Base-by-base conservation (phyloP, 2,113 vertebrate species). In the Carettochelys insculpta region DNA sequence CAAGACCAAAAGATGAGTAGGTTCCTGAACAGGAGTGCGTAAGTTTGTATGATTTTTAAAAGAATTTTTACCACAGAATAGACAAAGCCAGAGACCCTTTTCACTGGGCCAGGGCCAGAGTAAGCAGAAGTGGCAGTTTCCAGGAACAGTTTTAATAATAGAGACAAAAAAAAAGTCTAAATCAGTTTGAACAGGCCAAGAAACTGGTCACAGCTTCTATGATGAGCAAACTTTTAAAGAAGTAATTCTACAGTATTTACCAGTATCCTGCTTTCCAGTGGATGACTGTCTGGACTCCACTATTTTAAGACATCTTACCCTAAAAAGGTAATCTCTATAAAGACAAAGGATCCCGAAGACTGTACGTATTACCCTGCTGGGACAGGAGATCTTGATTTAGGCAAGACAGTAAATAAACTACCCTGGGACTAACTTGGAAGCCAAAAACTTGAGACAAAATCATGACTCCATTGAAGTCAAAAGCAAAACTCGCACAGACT, bases 381-480 rank as follows among this genome's bases (percentile, higher is more conserved):
- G 61, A 52, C 71, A 45, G 25, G 71, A 16, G 38, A 75, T 45
- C 41, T 75, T 45, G 22, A 45, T 6, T 75, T 10, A 25, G 13
- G 41, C 48, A 5, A 27, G 16, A 45, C 8, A 58, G 12, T 19
- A n/a, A 82, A 77, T 43, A 82, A n/a, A 89, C 77, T 71, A 50
- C 83, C 77, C 1, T 5, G n/a, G 19, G 71, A 86, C 24, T 68
- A 54, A 84, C 90, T 7, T 41, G 83, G 53, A 50, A 68, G n/a
- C n/a, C 71, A 78, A 52, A 16, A 87, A 52, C 48, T 41, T 82
- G 34, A 31, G 22, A 53, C 41, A 45, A 82, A 34, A 5, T 80
- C 82, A 92, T 80, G 83, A 88, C 43, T 68, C 34, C 54, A 86
- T 5, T 86, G 76, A 95, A 92, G 51, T 48, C 20, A 91, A 94